phyloP scores from a whole-genome alignment of 2,797 vertebrate genomes.

The Fringilla coelebs region DNA sequence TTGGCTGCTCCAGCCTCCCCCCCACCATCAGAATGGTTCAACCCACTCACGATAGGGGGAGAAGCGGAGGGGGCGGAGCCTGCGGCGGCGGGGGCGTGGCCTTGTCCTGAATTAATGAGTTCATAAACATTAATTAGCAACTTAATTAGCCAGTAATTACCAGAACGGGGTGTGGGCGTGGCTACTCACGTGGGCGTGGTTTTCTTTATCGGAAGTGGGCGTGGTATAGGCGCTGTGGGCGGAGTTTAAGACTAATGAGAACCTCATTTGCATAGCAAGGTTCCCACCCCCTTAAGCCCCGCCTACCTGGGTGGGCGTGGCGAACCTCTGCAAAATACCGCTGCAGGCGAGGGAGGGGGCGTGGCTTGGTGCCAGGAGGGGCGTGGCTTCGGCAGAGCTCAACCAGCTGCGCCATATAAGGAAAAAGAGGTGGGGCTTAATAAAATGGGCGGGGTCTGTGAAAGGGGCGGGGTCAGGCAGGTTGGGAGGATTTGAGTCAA shows the following conservation, averaged over 20 bases:
- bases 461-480: too few relatives aligned
- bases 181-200: neutral
- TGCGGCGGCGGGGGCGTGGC: neutral
- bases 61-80: neutral
- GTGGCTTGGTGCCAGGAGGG: neutral
- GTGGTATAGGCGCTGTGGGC: fast-evolving
- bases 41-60: fast-evolving
- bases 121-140: fast-evolving
- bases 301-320: neutral
- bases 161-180: fast-evolving
- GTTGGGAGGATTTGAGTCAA: fast-evolving
- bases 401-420: fast-evolving
- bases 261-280: fast-evolving
- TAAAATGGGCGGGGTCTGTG: too few relatives aligned
- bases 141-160: fast-evolving
- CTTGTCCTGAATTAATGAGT: fast-evolving
- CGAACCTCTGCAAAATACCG: fast-evolving
- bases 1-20: fast-evolving
- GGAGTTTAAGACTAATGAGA: fast-evolving
- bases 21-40: fast-evolving
- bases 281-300: fast-evolving
- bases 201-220: fast-evolving
- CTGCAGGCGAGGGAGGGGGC: neutral
- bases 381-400: neutral
- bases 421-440: fast-evolving